Conservation (phyloP, 2,888 invertebrate species). For the Neria commutata region DNA sequence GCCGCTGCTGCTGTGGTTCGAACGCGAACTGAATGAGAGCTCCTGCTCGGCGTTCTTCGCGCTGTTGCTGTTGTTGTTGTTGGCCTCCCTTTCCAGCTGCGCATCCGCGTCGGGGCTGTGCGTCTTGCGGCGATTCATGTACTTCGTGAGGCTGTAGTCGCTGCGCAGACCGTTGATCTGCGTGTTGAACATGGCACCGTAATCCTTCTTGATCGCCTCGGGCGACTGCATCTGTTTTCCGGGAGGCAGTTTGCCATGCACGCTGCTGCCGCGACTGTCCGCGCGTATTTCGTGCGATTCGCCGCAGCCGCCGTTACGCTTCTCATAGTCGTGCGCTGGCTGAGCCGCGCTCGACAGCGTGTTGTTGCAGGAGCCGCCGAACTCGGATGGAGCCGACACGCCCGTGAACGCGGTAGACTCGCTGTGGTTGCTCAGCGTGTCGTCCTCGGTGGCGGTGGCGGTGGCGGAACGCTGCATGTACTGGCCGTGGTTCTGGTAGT, state of each 20-base stretch:
- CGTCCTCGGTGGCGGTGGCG: constrained; percentile 44
- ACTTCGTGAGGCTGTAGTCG: constrained; percentile 58
- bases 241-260: neutral
- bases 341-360: constrained; percentile 47
- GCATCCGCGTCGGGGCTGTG: constrained; percentile 34
- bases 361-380: constrained; percentile 50
- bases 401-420: constrained; percentile 60
- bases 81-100: constrained; percentile 31
- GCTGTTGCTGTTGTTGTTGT: constrained; percentile 37
- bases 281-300: neutral
- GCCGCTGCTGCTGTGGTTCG: constrained; percentile 57
- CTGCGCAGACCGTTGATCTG: constrained; percentile 52
- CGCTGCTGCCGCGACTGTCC: constrained; percentile 1
- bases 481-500: constrained; percentile 16
- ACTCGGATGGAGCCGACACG: constrained; percentile 51
- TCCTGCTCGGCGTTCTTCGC: constrained; percentile 54
- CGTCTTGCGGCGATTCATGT: constrained; percentile 54
- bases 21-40: constrained; percentile 57
- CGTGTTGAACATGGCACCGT: constrained; percentile 50
- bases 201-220: constrained; percentile 35
- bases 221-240: constrained; percentile 23
- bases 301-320: constrained; percentile 3
- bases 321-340: constrained; percentile 20
- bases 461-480: constrained; percentile 20
- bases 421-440: constrained; percentile 57